phyloP scores from a whole-genome alignment of 2,888 invertebrate genomes.

The Taenaris catops region DNA sequence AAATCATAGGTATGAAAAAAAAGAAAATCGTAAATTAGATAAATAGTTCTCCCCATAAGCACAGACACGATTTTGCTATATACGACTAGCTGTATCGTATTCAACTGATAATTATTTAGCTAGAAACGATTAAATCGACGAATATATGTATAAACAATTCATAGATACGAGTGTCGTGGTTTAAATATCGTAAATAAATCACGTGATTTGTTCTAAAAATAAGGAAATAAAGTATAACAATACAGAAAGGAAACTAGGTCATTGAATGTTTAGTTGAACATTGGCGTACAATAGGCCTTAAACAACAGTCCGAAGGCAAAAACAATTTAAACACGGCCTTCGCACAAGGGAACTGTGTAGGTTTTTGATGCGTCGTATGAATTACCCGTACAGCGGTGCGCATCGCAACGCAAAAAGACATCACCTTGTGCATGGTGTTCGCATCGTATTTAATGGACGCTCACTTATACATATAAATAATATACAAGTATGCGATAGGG shows the following conservation, averaged over 20 bases:
- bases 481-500: background rate
- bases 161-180: too few species aligned
- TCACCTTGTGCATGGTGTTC: conserved; percentile 27
- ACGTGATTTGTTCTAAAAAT: too few species aligned
- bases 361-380: conserved; percentile 41
- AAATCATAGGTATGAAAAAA: too few species aligned
- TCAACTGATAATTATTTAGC: too few species aligned
- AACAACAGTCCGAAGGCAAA: conserved; percentile 53
- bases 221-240: conserved; percentile 32
- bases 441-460: conserved; percentile 22
- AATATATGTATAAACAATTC: too few species aligned
- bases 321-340: conserved; percentile 53
- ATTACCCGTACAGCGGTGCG: conserved; percentile 36
- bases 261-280: conserved; percentile 47
- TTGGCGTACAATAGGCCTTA: conserved; percentile 52
- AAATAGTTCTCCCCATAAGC: too few species aligned
- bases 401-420: conserved; percentile 31
- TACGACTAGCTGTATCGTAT: too few species aligned
- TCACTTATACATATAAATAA: conserved; percentile 8
- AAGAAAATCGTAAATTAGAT: too few species aligned
- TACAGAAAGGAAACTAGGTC: conserved; percentile 42
- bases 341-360: conserved; percentile 34
- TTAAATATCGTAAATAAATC: too few species aligned
- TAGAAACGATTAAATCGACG: too few species aligned
- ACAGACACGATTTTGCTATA: too few species aligned